These are phyloP conservation scores for Phalacrocorax aristotelis DNA, from an alignment of 2,113 vertebrate genomes.

Conservation along the genomic window DNA sequence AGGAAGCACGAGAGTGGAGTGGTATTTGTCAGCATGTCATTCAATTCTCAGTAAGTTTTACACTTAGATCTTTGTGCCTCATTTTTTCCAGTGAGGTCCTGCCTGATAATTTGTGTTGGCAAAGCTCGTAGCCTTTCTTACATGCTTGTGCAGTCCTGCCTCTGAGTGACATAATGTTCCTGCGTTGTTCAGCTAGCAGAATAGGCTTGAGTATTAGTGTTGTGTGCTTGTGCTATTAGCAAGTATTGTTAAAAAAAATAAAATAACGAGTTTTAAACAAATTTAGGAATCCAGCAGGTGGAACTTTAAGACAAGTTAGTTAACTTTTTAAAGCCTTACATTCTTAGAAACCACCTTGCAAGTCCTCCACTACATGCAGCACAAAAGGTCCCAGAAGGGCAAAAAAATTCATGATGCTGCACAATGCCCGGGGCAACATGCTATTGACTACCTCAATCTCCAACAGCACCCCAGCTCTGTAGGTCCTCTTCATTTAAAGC, in stretches of 20 bases:
- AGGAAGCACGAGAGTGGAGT: conserved; percentile 53
- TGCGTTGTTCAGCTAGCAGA: neutral
- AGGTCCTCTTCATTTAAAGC: neutral
- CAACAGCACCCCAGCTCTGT: neutral
- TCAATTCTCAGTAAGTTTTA: conserved; percentile 34
- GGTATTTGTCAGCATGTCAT: conserved; percentile 62
- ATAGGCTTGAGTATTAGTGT: neutral
- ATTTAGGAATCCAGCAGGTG: neutral
- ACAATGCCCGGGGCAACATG: neutral
- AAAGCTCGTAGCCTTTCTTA: conserved; percentile 29
- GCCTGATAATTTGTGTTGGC: conserved; percentile 50
- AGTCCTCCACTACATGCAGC: neutral
- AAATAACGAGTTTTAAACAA: neutral
- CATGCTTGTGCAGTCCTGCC: neutral
- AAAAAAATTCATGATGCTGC: neutral
- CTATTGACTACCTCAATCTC: neutral
- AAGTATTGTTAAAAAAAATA: neutral
- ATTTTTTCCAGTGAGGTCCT: conserved; percentile 57
- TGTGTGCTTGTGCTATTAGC: neutral
- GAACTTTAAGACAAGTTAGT: neutral
- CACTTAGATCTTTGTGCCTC: conserved; percentile 33
- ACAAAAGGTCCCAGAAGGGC: neutral
- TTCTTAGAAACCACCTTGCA: neutral
- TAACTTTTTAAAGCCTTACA: neutral
- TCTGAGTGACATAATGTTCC: neutral